A percentile compares a stretch with the other conserved stretches of the same genome.
phyloP scores from a whole-genome alignment of 1,140 invertebrate genomes.

The Tetragonula clypearis region DNA sequence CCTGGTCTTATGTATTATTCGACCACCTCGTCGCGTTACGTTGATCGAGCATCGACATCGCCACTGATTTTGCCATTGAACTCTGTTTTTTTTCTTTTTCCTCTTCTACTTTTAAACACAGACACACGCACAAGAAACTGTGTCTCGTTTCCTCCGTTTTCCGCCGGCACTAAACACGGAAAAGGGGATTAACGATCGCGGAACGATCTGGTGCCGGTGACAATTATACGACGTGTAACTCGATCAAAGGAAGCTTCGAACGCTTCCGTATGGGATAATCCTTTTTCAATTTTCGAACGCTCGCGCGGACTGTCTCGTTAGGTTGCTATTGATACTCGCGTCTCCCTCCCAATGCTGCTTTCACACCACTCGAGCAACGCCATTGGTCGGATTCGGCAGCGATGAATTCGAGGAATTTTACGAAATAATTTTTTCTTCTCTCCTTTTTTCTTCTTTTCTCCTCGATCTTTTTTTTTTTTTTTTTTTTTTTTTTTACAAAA shows the following conservation, averaged over 20 bases:
- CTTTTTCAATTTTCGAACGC: slow-evolving; percentile 39
- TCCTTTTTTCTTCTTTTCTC: no score
- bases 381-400: no score
- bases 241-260: slow-evolving; percentile 32
- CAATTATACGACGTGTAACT: slow-evolving; percentile 8
- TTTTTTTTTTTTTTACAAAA: no score
- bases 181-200: neutral
- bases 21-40: slow-evolving; percentile 13
- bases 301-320: neutral
- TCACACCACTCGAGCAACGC: neutral
- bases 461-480: no score
- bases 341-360: neutral
- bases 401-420: no score
- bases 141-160: no score
- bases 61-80: neutral
- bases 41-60: slow-evolving; percentile 28
- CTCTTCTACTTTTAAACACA: no score
- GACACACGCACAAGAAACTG: no score
- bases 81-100: neutral
- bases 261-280: slow-evolving; percentile 20
- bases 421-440: no score
- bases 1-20: slow-evolving; percentile 44
- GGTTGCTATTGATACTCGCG: neutral
- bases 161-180: neutral
- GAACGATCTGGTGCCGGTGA: neutral